Evolutionary conservation across 2,888 invertebrate species (phyloP).

Genomic region (Microplitis manilae): DNA sequence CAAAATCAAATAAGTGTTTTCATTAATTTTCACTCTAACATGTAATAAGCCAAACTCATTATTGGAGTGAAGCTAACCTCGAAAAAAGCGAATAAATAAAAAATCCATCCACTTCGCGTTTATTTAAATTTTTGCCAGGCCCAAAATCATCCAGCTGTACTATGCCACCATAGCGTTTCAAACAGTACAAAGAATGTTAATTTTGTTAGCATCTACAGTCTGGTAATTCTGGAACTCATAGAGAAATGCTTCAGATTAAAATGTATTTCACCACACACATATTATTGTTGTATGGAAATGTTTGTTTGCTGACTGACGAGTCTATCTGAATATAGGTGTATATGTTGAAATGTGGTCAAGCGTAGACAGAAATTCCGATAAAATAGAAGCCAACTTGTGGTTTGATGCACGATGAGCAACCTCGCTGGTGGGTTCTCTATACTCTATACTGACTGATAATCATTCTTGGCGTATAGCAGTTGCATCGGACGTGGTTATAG

Average conservation of each 20-base stretch:
- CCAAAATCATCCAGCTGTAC: too few species aligned
- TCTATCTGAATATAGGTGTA: not conserved
- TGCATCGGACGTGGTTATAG: slow-evolving; percentile 49
- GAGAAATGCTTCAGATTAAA: not conserved
- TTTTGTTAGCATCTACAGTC: too few species aligned
- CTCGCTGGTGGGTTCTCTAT: slow-evolving; percentile 20
- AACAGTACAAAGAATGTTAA: too few species aligned
- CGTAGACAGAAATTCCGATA: slow-evolving; percentile 30
- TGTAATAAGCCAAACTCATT: too few species aligned
- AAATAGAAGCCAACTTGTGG: slow-evolving; percentile 34
- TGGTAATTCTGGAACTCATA: not conserved
- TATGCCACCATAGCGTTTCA: too few species aligned
- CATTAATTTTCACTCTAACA: too few species aligned
- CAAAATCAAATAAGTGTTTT: too few species aligned
- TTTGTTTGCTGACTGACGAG: not conserved
- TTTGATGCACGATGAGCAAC: slow-evolving; percentile 11
- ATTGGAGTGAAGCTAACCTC: too few species aligned
- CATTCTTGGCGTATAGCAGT: slow-evolving; percentile 49
- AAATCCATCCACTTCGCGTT: too few species aligned
- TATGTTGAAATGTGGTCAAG: slow-evolving; percentile 30
- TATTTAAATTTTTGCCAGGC: too few species aligned
- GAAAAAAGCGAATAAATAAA: too few species aligned
- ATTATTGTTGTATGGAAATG: not conserved
- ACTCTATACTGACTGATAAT: slow-evolving; percentile 46
- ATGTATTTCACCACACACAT: not conserved